Evolutionary conservation across 2,797 vertebrate species (phyloP).

Genomic region (Erethizon dorsatum): DNA sequence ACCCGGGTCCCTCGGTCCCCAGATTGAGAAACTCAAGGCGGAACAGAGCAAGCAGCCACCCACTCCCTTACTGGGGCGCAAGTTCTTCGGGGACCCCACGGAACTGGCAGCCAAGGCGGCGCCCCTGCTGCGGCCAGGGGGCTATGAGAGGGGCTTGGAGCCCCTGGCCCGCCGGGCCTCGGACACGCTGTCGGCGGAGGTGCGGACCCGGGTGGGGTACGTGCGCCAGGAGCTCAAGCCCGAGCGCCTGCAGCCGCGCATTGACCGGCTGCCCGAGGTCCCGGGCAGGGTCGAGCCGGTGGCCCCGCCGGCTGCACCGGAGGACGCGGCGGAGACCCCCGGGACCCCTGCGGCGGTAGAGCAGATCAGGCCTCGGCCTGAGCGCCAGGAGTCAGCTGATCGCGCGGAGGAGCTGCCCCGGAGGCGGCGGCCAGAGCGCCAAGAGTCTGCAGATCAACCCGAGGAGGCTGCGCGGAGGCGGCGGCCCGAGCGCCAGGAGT

Average conservation of each 20-base stretch:
- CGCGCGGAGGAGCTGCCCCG: constrained; percentile 83
- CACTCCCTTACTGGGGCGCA: constrained; percentile 95
- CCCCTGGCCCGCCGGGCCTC: constrained; percentile 86
- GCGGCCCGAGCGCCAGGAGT: constrained; percentile 87
- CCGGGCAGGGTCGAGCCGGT: constrained; percentile 87
- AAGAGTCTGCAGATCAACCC: constrained; percentile 83
- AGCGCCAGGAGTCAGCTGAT: constrained; percentile 77
- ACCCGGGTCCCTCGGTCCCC: constrained; percentile 1
- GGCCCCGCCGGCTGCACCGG: constrained; percentile 82
- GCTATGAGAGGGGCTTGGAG: constrained; percentile 92
- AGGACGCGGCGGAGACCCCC: constrained; percentile 65
- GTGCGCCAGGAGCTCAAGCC: constrained; percentile 94
- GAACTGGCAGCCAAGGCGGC: constrained; percentile 90
- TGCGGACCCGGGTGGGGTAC: constrained; percentile 90
- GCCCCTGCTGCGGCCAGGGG: constrained; percentile 91
- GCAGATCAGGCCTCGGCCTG: constrained; percentile 73
- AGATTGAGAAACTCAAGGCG: constrained; percentile 96
- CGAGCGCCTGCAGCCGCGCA: constrained; percentile 94
- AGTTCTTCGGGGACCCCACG: constrained; percentile 94
- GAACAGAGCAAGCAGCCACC: constrained; percentile 95
- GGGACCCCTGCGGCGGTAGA: constrained; percentile 78
- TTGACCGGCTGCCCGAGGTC: constrained; percentile 92
- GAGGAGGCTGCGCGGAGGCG: constrained; percentile 87
- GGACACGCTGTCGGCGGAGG: constrained; percentile 83
- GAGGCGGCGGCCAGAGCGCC: constrained; percentile 89